Evolutionary conservation across 2,113 vertebrate species (phyloP).

Genomic region (Theristicus caerulescens): DNA sequence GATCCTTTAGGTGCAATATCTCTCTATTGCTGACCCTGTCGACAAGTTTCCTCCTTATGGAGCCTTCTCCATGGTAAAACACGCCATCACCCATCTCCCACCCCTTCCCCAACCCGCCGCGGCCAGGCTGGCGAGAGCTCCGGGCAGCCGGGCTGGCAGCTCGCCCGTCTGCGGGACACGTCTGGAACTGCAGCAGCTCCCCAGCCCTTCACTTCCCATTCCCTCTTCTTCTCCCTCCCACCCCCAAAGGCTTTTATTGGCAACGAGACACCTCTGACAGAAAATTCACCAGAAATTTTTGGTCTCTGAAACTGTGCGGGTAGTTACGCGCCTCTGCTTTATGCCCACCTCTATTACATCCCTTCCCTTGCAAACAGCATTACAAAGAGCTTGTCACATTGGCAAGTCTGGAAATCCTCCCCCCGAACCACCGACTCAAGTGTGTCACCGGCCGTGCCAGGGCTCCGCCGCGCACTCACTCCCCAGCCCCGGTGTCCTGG

Average conservation of each 20-base stretch:
- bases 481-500: neutral
- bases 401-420: neutral
- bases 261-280: rapidly evolving
- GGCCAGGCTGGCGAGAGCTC: neutral
- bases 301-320: neutral
- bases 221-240: neutral
- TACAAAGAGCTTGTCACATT: neutral
- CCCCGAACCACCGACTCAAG: neutral
- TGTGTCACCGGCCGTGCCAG: neutral
- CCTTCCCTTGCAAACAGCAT: neutral
- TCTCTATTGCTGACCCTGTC: neutral
- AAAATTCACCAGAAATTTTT: neutral
- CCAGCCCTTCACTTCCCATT: neutral
- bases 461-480: neutral
- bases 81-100: rapidly evolving
- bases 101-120: rapidly evolving
- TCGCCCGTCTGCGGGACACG: neutral
- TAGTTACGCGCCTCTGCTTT: neutral
- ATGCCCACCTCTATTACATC: neutral
- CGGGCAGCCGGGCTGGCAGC: neutral
- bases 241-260: neutral
- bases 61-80: neutral
- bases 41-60: neutral
- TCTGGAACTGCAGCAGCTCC: neutral
- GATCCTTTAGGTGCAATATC: no score